These are phyloP conservation scores for Lacerta viridis DNA, from an alignment of 2,797 vertebrate species.

Conservation along the genomic window DNA sequence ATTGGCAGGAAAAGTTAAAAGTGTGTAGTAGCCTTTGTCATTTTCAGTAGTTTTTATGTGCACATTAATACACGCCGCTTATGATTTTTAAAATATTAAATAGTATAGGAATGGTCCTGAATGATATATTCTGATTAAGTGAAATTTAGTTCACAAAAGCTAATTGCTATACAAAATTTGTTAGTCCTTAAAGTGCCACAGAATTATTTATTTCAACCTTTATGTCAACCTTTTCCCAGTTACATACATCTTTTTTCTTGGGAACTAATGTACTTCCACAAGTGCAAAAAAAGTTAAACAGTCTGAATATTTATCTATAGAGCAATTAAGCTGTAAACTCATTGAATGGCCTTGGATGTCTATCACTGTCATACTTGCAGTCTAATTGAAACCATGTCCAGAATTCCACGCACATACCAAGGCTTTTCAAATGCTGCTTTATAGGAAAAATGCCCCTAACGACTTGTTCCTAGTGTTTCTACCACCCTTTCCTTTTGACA, in stretches of 20 bases:
- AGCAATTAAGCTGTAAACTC: not conserved
- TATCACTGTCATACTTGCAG: not conserved
- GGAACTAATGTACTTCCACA: not conserved
- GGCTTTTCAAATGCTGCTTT: not conserved
- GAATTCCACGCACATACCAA: not conserved
- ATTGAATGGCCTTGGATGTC: not conserved
- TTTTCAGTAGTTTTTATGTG: too few species aligned
- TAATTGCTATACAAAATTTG: not conserved
- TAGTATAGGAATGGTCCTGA: not conserved
- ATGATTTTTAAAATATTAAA: too few species aligned
- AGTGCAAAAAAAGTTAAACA: not conserved
- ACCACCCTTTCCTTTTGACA: not conserved
- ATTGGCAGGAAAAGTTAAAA: not conserved
- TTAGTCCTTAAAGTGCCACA: not conserved
- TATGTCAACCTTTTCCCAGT: not conserved
- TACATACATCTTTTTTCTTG: not conserved
- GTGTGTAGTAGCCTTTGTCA: not conserved
- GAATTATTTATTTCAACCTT: not conserved
- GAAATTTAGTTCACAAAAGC: not conserved
- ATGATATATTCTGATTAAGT: not conserved
- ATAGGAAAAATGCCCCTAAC: not conserved
- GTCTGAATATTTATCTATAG: not conserved
- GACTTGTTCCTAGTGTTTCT: not conserved
- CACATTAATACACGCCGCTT: too few species aligned
- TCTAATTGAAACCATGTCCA: not conserved